Percentiles rank a stretch among this genome's conserved stretches.
Conservation (phyloP, 2,113 vertebrate species). For the Mola mola region DNA sequence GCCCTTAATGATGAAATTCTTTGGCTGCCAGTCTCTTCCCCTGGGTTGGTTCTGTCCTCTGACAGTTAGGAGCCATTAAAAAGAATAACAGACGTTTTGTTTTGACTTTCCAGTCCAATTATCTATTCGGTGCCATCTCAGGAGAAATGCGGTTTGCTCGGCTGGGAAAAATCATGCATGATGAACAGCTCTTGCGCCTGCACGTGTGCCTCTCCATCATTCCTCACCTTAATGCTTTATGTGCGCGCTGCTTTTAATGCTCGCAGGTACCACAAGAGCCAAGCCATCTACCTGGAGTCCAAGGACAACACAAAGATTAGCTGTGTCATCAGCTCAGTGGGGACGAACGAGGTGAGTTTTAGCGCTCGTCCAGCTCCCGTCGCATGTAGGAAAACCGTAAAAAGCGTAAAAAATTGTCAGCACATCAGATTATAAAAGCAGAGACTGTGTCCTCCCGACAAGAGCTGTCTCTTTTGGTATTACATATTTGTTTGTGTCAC, state of each 20-base stretch:
- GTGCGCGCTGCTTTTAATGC: not conserved
- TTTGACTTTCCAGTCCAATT: slow-evolving; percentile 59
- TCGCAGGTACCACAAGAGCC: slow-evolving; percentile 97
- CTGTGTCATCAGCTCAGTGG: slow-evolving; percentile 98
- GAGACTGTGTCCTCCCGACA: too few species aligned
- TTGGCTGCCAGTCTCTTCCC: slow-evolving; percentile 33
- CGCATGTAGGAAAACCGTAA: too few species aligned
- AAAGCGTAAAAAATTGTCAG: too few species aligned
- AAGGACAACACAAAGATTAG: slow-evolving; percentile 99
- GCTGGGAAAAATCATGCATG: slow-evolving; percentile 24
- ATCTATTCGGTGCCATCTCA: slow-evolving; percentile 46
- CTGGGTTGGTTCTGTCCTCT: slow-evolving; percentile 34
- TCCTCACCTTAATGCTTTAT: slow-evolving; percentile 8
- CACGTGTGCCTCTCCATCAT: not conserved
- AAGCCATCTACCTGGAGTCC: slow-evolving; percentile 97
- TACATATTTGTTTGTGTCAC: too few species aligned
- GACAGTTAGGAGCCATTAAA: slow-evolving; percentile 46
- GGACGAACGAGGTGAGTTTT: slow-evolving; percentile 91
- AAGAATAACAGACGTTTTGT: slow-evolving; percentile 34
- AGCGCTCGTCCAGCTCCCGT: not conserved
- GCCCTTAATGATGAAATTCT: slow-evolving; percentile 53
- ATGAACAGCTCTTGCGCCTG: slow-evolving; percentile 24
- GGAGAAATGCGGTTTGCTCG: slow-evolving; percentile 26
- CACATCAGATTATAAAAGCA: too few species aligned
- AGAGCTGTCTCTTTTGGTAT: too few species aligned